Evolutionary conservation across 2,888 invertebrate genomes (phyloP).

Genomic region (Miltochrista miniata): DNA sequence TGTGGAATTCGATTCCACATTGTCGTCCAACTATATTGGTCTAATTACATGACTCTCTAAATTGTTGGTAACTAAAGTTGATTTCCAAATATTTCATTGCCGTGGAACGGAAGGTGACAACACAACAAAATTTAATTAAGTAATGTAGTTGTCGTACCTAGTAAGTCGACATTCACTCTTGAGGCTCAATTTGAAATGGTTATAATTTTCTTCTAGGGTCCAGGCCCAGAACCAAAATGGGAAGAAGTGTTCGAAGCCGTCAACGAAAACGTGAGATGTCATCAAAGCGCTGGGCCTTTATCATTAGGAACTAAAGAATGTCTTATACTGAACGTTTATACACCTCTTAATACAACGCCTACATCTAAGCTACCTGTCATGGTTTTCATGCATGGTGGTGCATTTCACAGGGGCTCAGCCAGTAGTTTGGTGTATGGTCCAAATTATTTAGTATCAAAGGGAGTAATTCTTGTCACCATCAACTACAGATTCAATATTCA

Average conservation of each 20-base stretch:
- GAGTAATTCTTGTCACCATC: conserved; percentile 61
- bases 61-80: too few species aligned
- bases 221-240: conserved; percentile 66
- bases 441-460: conserved; percentile 59
- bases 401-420: conserved; percentile 60
- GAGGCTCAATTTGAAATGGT: too few species aligned
- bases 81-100: too few species aligned
- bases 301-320: conserved; percentile 57
- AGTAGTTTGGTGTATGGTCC: conserved; percentile 59
- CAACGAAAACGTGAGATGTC: conserved; percentile 59
- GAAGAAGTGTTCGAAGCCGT: conserved; percentile 58
- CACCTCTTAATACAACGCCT: conserved; percentile 44
- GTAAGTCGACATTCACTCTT: too few species aligned
- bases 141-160: too few species aligned
- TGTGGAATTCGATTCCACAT: too few species aligned
- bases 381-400: conserved; percentile 74
- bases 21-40: too few species aligned
- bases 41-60: too few species aligned
- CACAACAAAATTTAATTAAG: too few species aligned
- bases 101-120: too few species aligned
- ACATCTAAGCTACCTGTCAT: conserved; percentile 59
- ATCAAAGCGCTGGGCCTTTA: conserved; percentile 42
- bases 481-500: conserved; percentile 71
- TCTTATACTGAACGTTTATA: conserved; percentile 61
- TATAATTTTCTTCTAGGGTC: conserved; percentile 62